Evolutionary conservation across 2,797 vertebrate genomes (phyloP), one percentile per base, ranked within the genome.

Genomic region (Uromys caudimaculatus): DNA sequence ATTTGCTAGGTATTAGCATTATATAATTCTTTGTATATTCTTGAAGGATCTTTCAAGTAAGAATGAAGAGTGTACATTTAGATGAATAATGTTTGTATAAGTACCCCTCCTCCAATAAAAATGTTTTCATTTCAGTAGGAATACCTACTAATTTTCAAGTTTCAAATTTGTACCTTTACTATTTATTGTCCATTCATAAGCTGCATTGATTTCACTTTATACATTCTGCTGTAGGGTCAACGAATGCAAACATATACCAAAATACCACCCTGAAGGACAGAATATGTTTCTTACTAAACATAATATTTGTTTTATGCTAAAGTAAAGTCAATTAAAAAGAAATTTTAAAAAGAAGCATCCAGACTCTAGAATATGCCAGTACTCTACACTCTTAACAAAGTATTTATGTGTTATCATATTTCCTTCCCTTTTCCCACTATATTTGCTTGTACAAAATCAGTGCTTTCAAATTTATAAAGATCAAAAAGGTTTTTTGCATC

Each of bases 231-330:
- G 93, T 91, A 86, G 29, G 73, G 32, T 8, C 71, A 94, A 64
- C 73, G 13, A 85, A 91, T 89, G 3, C 24, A 94, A 62, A 94
- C 78, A 76, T 35, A 52, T 92, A 87, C 8, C 2, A 92, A 95
- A 96, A 76, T 47, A 82, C 89, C 60, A 86, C 29, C 86, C 38
- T 17, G 52, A 95, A 95, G 9, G 1, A 90, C 95, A 9, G 44
- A 96, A 83, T 76, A 21, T 56, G 4, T 47, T 81, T 44, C 84
- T 62, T 77, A 90, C 23, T 78, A 92, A 89, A 17, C 8, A 73
- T 52, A 89, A 86, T 84, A 76, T 87, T 90, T 85, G 35, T 90
- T 94, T 97, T 85, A 71, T 82, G 19, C 52, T 92, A 88, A 93
- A 95, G 94, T 77, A 76, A 93, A 93, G 91, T 77, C 41, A 44